Evolutionary conservation across 2,888 invertebrate species (phyloP), one percentile per base, ranked within the genome.

Genomic region (Amblyjoppa fuscipennis): DNA sequence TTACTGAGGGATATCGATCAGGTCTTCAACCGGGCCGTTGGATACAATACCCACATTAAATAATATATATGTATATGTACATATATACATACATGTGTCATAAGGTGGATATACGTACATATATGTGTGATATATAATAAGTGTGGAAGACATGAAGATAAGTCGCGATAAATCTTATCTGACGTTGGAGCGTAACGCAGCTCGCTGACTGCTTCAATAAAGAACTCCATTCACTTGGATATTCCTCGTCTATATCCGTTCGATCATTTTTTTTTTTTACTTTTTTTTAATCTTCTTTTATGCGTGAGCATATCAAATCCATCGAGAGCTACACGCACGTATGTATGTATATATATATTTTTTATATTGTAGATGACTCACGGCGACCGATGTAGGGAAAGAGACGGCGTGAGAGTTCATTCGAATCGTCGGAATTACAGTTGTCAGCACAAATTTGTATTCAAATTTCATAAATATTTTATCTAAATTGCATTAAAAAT

Each of bases 191-290:
- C 59, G 49, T 79, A 70, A 61, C 34, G 61, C 61, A 70, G 49
- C 61, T 20, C 20, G 70, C 70, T 59, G 78, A 70, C 78, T 41
- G 31, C 61, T 78, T 70, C 70, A 71, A 79, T 79, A 79, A 71
- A 70, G 70, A 79, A 61, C 59, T 49, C 78, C 70, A 79, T 79
- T 79, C 61, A 64, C 49, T 59, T 13, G 70, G 61, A 70, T 78
- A 20, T 56, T n/a, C n/a, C 28, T 16, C 16, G n/a, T n/a, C 51
- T 70, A 56, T 69, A 56, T 73, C 70, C 31, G 49, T 59, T 70
- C 59, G 61, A 13, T 25, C 34, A 49, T 34, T 41, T 78, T 78
- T 71, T 51, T 20, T 20, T 20, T 20, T 20, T 20, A 61, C 11
- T 13, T 0, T 13, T 59, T 11, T 59, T 4, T 20, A 20, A 31